Base-by-base conservation (phyloP, 2,797 vertebrate genomes). In the Tympanoctomys barrerae region DNA sequence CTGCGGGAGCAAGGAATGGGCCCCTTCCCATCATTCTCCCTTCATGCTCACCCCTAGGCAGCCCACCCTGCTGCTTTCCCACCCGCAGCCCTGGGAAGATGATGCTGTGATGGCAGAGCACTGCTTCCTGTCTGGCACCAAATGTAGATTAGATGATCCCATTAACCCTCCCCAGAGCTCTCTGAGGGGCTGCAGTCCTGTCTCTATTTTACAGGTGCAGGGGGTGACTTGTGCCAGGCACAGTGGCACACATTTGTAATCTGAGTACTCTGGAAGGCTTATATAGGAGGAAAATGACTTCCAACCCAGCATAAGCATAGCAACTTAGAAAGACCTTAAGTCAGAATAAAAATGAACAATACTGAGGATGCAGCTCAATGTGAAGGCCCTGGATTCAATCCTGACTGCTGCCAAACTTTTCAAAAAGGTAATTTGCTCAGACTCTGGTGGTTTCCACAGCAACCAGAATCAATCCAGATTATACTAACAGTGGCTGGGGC, bases 401-500 rank as follows among this genome's bases (percentile, higher is more conserved):
- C 49, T 7, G 16, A 54, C 28, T 49, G 5, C 42, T 46, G 73
- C 73, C 24, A 31, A 9, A 49, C 26, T 49, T 71, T 22, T 39
- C 3, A 3, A 46, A 46, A 77, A 49, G 42, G 7, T 46, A 16
- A 49, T 28, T 14, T 77, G 0, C 7, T 21, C 49, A 16, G 70
- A 21, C 28, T 1, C 28, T 0, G 4, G 2, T 0, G 7, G 9
- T 0, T 24, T 22, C 4, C 1, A 3, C 42, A 31, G 4, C 61
- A 39, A 5, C 57, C 21, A 12, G 39, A 46, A 12, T 1, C 26
- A 14, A 2, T 1, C 39, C 21, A 19, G 75, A 12, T 12, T 0
- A 1, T 19, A 1, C 7, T 11, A 19, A 39, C 1, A 26, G 42
- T 24, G 1, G 42, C 36, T 1, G 4, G 7, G 3, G 4, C 0